Base-by-base conservation (phyloP, 2,888 invertebrate species). In the Parnassius glacialis region DNA sequence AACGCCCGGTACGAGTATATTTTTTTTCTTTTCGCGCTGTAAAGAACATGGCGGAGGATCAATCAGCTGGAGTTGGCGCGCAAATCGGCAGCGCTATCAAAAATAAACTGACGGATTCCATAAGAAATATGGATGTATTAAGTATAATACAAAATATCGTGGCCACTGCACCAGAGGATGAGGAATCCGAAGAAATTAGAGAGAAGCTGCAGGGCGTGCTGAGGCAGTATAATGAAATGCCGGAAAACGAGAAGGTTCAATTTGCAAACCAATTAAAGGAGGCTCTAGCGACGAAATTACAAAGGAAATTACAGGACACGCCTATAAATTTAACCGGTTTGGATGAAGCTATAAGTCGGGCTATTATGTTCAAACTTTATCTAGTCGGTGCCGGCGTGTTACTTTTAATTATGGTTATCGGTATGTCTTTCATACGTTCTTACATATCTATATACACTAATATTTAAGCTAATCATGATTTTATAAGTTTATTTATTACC, bases 191-290 rank as follows among this genome's bases (percentile, higher is more conserved):
- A 20, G 80, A 80, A 41, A 74, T 85, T 0, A 70, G 79, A 3
- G 75, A 80, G 42, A 84, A 85, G 65, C 59, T 89, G 1, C 74
- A 75, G 65, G 81, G 80, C 0, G 78, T 90, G 1, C 57, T 90
- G 16, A 67, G 74, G 0, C 75, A 83, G 59, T 87, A 80, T 45
- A 80, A 78, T 7, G 64, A 75, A 0, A 79, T 90, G 78, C 70
- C 71, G 3, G 81, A 84, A 0, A 78, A 77, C 0, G 90, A 91
- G 1, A 87, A 83, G 51, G 73, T 71, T 0, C 59, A 74, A 7
- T 91, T 93, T 45, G 71, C 83, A 0, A 64, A 68, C 0, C 80
- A 88, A 55, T 76, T 93, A 10, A 87, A 83, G 50, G 80, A 89
- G 0, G 77, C 85, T 0, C 58, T 92, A 0, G 75, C 80, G 0